These are phyloP conservation scores for Phaedon cochleariae DNA, from an alignment of 2,888 invertebrate species.

Conservation along the genomic window DNA sequence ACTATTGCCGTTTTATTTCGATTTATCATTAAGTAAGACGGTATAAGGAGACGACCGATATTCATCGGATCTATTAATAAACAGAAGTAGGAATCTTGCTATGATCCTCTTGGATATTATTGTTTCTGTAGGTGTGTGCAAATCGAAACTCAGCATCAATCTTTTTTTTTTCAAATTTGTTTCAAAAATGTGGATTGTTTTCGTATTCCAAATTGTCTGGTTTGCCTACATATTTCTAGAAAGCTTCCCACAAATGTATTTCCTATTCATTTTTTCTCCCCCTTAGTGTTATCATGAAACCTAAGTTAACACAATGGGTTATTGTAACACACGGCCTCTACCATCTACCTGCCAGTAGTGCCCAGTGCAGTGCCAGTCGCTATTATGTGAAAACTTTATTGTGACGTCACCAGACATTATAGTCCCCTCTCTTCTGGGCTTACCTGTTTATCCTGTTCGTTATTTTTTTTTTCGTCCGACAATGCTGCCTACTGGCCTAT, in stretches of 20 bases:
- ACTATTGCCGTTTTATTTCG: not conserved
- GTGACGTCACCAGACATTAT: slow-evolving; percentile 16
- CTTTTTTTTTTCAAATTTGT: too few relatives aligned
- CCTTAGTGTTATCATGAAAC: not conserved
- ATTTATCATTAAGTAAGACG: not conserved
- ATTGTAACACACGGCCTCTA: not conserved
- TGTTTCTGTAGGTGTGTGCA: too few relatives aligned
- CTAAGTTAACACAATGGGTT: not conserved
- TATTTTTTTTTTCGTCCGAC: not conserved
- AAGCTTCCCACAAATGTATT: not conserved
- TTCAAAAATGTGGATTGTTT: too few relatives aligned
- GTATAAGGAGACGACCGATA: too few relatives aligned
- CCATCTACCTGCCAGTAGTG: slow-evolving; percentile 13
- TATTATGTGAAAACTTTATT: not conserved
- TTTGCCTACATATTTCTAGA: too few relatives aligned
- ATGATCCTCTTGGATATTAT: too few relatives aligned
- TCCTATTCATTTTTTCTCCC: not conserved
- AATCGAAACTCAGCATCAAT: too few relatives aligned
- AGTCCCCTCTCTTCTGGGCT: not conserved
- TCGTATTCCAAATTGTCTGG: too few relatives aligned
- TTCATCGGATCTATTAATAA: too few relatives aligned
- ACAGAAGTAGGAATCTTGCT: too few relatives aligned
- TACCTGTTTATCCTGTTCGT: too few relatives aligned
- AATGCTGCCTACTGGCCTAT: not conserved
- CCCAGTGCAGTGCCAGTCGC: not conserved